Evolutionary conservation across 2,113 vertebrate species (phyloP).

Genomic region (Gymnarchus niloticus): DNA sequence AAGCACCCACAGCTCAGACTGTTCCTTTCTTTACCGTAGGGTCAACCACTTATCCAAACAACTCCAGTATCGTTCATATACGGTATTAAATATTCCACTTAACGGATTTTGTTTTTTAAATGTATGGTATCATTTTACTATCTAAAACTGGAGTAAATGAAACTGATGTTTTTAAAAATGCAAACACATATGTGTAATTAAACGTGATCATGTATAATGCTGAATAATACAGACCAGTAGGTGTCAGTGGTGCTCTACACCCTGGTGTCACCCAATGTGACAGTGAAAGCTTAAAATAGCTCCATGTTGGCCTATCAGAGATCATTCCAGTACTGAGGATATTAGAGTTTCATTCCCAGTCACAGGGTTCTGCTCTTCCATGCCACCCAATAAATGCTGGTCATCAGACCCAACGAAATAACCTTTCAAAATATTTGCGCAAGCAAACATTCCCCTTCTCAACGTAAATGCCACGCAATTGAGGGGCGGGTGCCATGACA

Average conservation of each 20-base stretch:
- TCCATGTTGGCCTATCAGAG: neutral
- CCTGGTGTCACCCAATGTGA: too few relatives aligned
- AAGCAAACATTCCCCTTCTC: neutral
- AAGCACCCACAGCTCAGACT: neutral
- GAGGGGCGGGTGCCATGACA: neutral
- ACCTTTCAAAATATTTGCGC: constrained; percentile 3
- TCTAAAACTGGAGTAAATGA: too few relatives aligned
- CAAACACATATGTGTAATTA: neutral
- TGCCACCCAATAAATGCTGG: neutral
- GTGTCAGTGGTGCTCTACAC: neutral
- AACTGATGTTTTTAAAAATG: too few relatives aligned
- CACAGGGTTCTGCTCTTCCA: neutral
- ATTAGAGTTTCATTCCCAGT: neutral
- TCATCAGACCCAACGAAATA: neutral
- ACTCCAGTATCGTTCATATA: neutral
- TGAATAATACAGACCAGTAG: neutral
- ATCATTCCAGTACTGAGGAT: neutral
- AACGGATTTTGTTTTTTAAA: too few relatives aligned
- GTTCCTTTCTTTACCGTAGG: neutral
- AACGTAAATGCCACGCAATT: neutral
- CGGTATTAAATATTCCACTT: neutral
- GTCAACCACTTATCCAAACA: neutral
- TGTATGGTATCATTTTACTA: too few relatives aligned
- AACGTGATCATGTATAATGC: neutral
- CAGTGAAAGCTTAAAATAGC: neutral